Base-by-base conservation (phyloP, 2,888 invertebrate species). In the Hypomecis punctinalis region DNA sequence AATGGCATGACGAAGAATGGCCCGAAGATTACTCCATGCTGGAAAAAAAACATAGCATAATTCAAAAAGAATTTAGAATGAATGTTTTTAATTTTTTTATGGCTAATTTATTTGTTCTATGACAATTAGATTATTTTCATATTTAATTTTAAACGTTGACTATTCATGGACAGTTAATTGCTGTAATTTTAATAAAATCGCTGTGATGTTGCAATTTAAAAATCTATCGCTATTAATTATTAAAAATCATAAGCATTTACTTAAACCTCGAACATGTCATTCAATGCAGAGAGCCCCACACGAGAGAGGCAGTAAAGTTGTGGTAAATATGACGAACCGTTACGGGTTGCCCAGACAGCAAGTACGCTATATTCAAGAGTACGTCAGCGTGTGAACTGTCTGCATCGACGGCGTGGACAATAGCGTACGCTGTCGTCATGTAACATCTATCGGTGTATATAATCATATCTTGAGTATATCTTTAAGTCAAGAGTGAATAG, bases 361-460 rank as follows among this genome's bases (percentile, higher is more conserved):
- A 95, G 88, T 98, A 99, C 0, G 97, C 96, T 55, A 98, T 95
- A 63, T n/a, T n/a, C 94, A 83, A 6, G 96, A 95, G 79, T 97
- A 99, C 6, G 95, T 85, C 8, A 96, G 84, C 0, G 97, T 97
- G 76, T 96, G 96, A 23, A 96, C 84, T 0, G 96, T 88, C 92
- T 97, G 98, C 69, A 96, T 95, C 0, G 98, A 98, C 73, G 98
- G 91, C 78, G 98, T 97, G 0, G 97, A 95, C 55, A 96, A 85
- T 5, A 97, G 95, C 52, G 86, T 97, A 97, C 0, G 97, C 96
- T 54, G 96, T 95, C 2, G 97, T 89, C 23, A 97, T 96, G 88
- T 98, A 98, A 98, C 98, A 98, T 63, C 97, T 95, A 88, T 98
- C 98, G 77, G 97, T 96, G 81, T 97, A n/a, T n/a, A n/a, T n/a